phyloP scores from a whole-genome alignment of 2,113 vertebrate species.

The Paracanthobrama guichenoti region DNA sequence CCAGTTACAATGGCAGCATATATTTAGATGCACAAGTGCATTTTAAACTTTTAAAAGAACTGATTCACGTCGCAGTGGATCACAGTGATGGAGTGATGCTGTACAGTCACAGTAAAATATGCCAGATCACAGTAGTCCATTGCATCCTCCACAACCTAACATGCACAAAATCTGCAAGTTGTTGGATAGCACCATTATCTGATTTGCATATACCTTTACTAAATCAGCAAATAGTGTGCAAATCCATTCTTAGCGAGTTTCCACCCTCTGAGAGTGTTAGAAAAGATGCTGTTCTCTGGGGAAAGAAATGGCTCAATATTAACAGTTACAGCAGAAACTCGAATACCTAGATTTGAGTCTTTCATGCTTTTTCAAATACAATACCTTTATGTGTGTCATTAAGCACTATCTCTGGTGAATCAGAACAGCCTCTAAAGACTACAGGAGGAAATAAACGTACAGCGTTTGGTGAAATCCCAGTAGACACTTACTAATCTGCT shows the following conservation, averaged over 20 bases:
- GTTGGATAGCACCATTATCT: background rate
- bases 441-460: background rate
- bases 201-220: background rate
- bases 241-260: background rate
- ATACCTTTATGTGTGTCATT: slow-evolving; percentile 21
- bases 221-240: background rate
- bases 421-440: slow-evolving; percentile 13
- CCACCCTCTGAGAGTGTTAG: background rate
- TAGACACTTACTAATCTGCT: slow-evolving; percentile 43
- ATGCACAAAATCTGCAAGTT: no score
- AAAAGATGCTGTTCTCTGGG: slow-evolving; percentile 21
- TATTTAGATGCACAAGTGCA: background rate
- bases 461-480: background rate
- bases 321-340: slow-evolving; percentile 16
- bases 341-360: slow-evolving; percentile 23
- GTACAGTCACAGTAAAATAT: no score
- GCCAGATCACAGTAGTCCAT: no score
- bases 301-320: slow-evolving; percentile 3
- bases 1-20: no score
- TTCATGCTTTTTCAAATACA: background rate
- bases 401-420: background rate
- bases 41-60: no score
- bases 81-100: no score
- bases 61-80: no score
- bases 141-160: no score